A percentile compares a stretch with the other conserved stretches of the same genome.
Evolutionary conservation across 1,140 invertebrate species (phyloP).

Genomic region (Brachionus sp.): DNA sequence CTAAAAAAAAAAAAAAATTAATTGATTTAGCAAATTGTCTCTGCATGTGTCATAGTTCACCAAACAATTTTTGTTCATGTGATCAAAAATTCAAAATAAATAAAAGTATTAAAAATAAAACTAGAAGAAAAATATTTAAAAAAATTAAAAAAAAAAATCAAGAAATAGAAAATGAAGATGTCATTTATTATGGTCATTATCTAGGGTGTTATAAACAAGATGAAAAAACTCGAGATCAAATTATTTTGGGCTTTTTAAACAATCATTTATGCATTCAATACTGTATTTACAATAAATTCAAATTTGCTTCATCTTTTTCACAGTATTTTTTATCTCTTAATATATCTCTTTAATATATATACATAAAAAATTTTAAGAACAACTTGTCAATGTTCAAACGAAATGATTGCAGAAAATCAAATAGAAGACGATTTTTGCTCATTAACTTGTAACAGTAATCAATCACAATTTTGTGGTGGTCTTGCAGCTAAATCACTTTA

Average conservation of each 20-base stretch:
- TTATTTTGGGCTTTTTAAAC: neutral
- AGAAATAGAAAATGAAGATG: neutral
- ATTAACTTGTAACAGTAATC: neutral
- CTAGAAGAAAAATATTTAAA: neutral
- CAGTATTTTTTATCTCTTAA: neutral
- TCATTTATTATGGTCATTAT: neutral
- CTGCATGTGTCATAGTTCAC: too few species aligned
- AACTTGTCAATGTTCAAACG: neutral
- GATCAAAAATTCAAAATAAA: too few species aligned
- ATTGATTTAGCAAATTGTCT: too few species aligned
- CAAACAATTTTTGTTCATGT: too few species aligned
- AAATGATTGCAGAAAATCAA: neutral
- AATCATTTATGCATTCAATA: constrained; percentile 4
- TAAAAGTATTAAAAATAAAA: neutral
- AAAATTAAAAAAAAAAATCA: neutral
- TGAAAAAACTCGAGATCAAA: neutral
- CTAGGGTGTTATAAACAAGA: neutral
- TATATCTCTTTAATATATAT: neutral
- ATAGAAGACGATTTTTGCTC: neutral
- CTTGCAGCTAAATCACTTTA: neutral
- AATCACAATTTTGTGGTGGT: constrained; percentile 8
- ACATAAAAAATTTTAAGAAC: neutral
- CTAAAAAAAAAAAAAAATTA: too few species aligned
- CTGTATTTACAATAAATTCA: neutral
- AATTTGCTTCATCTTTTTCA: neutral